phyloP scores from a whole-genome alignment of 2,888 invertebrate genomes.

The Volucella inanis region DNA sequence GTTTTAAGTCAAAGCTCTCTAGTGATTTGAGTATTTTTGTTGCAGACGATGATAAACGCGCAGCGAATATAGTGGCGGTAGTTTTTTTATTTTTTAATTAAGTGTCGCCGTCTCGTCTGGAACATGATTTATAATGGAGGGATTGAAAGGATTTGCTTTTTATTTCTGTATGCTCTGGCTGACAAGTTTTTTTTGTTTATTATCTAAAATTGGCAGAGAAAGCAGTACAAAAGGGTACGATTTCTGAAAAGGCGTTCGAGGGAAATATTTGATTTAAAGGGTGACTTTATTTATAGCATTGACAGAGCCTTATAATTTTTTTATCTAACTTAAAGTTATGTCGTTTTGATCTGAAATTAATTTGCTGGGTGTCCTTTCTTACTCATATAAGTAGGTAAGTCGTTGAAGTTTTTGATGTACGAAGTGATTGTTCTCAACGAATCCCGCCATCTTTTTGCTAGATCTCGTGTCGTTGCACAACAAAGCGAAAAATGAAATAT shows the following conservation, averaged over 20 bases:
- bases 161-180: not conserved
- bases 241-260: too few relatives aligned
- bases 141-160: slow-evolving; percentile 11
- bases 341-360: too few relatives aligned
- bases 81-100: slow-evolving; percentile 56
- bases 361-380: too few relatives aligned
- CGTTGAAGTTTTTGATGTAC: too few relatives aligned
- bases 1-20: slow-evolving; percentile 10
- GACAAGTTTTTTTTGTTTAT: slow-evolving; percentile 1
- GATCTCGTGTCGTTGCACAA: too few relatives aligned
- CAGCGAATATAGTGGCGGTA: slow-evolving; percentile 17
- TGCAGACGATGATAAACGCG: slow-evolving; percentile 34
- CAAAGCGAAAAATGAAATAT: too few relatives aligned
- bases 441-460: too few relatives aligned
- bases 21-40: not conserved
- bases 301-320: too few relatives aligned
- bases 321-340: too few relatives aligned
- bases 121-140: slow-evolving; percentile 55
- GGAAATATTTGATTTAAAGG: not conserved
- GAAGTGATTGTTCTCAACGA: too few relatives aligned
- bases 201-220: not conserved
- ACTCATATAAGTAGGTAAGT: too few relatives aligned
- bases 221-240: not conserved
- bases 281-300: too few relatives aligned
- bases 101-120: slow-evolving; percentile 64